Conservation (phyloP, 2,797 vertebrate genomes). For the Taeniopygia guttata region DNA sequence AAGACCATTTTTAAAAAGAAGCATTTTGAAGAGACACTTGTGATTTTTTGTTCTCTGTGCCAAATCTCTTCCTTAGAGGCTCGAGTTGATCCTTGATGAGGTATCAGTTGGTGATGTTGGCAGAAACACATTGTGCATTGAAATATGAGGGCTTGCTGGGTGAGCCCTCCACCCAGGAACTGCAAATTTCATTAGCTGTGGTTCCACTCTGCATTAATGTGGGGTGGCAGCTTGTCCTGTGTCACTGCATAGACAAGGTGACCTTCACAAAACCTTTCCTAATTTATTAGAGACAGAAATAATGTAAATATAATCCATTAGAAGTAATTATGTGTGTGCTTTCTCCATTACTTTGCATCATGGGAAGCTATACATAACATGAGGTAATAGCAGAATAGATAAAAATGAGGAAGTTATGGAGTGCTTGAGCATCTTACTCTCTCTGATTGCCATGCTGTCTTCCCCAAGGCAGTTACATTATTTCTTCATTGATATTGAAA, state of each 20-base stretch:
- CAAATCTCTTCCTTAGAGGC: background rate
- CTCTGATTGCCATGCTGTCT: background rate
- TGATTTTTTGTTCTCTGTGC: background rate
- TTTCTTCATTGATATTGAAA: background rate
- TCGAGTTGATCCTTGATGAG: background rate
- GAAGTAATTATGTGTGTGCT: background rate
- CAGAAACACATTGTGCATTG: background rate
- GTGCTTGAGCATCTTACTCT: background rate
- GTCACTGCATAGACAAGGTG: background rate
- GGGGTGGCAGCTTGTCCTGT: background rate
- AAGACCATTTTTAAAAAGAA: background rate
- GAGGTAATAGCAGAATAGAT: background rate
- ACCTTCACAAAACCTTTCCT: background rate
- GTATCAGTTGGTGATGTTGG: background rate
- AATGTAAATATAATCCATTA: background rate
- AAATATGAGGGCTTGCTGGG: background rate
- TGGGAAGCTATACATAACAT: background rate
- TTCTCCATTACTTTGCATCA: background rate
- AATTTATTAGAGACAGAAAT: background rate
- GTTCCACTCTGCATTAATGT: background rate
- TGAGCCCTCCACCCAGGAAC: background rate
- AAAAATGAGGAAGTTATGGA: background rate
- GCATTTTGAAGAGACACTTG: background rate
- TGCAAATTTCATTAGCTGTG: background rate
- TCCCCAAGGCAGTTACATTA: background rate